phyloP scores from a whole-genome alignment of 2,797 vertebrate species.

The Gymnocypris eckloni region DNA sequence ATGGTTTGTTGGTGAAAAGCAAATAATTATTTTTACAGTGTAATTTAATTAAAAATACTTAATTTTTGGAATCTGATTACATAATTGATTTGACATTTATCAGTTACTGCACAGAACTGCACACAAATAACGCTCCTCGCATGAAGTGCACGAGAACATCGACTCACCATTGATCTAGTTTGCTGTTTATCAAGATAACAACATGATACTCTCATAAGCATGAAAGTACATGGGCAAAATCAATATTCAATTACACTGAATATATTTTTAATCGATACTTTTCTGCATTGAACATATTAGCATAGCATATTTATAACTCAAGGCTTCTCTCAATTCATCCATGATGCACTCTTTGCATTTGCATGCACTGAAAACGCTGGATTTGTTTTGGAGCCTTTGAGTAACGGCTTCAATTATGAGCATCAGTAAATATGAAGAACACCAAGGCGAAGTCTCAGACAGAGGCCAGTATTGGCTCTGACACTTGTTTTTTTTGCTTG shows the following conservation, averaged over 20 bases:
- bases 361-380: not conserved
- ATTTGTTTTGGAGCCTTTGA: not conserved
- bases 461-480: not conserved
- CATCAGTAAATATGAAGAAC: slow-evolving; percentile 2
- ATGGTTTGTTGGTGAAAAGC: too few species aligned
- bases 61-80: not conserved
- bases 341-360: not conserved
- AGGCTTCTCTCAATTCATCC: not conserved
- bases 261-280: not conserved
- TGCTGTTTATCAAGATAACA: not conserved
- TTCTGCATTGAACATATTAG: not conserved
- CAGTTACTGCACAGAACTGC: not conserved
- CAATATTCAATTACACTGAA: not conserved
- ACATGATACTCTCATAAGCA: not conserved
- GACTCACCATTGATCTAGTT: not conserved
- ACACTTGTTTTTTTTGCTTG: not conserved
- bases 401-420: not conserved
- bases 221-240: not conserved
- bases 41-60: not conserved
- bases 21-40: not conserved
- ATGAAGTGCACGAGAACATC: not conserved
- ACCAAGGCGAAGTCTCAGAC: not conserved
- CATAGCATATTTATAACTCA: not conserved
- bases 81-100: not conserved
- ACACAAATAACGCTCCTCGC: not conserved